phyloP scores from a whole-genome alignment of 2,888 invertebrate species.

The Dynastes hyllus region DNA sequence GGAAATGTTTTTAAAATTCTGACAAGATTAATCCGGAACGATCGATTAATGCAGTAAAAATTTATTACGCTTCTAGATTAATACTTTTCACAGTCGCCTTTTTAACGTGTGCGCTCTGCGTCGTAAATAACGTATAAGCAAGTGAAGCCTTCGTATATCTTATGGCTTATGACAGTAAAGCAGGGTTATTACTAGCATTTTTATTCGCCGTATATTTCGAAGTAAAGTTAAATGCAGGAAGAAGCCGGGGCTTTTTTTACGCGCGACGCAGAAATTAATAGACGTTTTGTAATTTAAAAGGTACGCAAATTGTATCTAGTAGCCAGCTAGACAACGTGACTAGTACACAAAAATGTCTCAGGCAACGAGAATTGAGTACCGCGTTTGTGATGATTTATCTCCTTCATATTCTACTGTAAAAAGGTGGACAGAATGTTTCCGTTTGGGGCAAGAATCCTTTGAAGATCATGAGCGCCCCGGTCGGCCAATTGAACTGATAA shows the following conservation, averaged over 20 bases:
- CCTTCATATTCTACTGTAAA: no score
- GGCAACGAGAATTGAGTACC: no score
- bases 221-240: not conserved
- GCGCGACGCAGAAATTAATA: not conserved
- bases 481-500: no score
- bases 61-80: constrained; percentile 11
- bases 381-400: no score
- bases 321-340: no score
- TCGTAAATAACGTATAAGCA: constrained; percentile 13
- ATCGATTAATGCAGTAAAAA: constrained; percentile 13
- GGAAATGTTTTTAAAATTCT: not conserved
- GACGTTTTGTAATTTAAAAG: no score
- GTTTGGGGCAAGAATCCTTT: no score
- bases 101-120: not conserved
- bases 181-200: constrained; percentile 6
- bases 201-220: not conserved
- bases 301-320: no score
- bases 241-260: not conserved
- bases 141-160: constrained; percentile 1
- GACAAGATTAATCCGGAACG: not conserved
- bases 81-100: not conserved
- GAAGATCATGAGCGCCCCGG: no score
- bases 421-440: no score
- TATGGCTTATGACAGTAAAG: constrained; percentile 17
- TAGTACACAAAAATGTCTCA: no score